Base-by-base conservation (phyloP, 2,888 invertebrate species). In the Iselma pallidipennis region DNA sequence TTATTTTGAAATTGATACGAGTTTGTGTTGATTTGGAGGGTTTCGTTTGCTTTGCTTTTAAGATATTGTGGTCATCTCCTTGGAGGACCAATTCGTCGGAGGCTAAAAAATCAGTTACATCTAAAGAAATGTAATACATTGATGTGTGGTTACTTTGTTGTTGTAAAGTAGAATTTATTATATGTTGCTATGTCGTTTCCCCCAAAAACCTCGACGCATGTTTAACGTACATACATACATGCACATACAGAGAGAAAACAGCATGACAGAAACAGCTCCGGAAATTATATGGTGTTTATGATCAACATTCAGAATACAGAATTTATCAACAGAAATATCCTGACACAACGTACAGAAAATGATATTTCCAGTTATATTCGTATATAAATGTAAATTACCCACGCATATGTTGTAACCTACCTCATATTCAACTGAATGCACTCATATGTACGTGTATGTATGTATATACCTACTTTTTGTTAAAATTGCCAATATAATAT, bases 281-380 rank as follows among this genome's bases (percentile, higher is more conserved):
- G 64, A 64, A 64, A 64, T 64, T 64, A 64, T 64, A 51, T 61
- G 52, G 57, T 58, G 64, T 64, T 64, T 64, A 64, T 64, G 60
- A 57, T 57, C 55, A 58, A 61, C 64, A 58, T 57, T 54, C 48
- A 51, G 49, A 56, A 57, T 57, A 61, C 60, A 54, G 49, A 61
- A 61, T 55, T 53, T 57, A 64, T 64, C 64, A 61, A 61, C 58
- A 64, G 61, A 64, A 57, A 57, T 55, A 64, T 58, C 57, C 60
- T 28, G 42, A 48, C 60, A 56, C 19, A 19, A 63, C 57, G 55
- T 54, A 61, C 57, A 64, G 64, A 64, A 61, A 61, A 61, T 64
- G 64, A 64, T 64, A 61, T 66, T 66, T 66, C 65, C 63, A 63
- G 66, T 68, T 64, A 68, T 68, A 42, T 42, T 42, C 42, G 19